Evolutionary conservation across 1,140 invertebrate species (phyloP).

Genomic region (Drosophila watanabei): DNA sequence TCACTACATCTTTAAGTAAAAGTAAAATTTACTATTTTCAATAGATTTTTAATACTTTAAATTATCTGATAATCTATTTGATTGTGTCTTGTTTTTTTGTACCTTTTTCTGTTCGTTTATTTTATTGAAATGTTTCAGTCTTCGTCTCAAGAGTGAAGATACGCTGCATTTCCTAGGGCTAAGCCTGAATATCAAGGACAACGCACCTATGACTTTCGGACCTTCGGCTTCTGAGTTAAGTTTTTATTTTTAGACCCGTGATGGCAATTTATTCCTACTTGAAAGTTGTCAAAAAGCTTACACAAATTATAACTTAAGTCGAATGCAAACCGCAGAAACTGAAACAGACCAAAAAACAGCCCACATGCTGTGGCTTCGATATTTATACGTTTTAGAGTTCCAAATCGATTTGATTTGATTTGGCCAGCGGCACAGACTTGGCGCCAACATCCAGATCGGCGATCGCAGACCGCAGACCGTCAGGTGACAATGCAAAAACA

Average conservation of each 20-base stretch:
- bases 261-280: conserved; percentile 61
- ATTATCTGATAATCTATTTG: background rate
- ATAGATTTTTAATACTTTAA: background rate
- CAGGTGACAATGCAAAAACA: conserved; percentile 69
- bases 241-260: conserved; percentile 71
- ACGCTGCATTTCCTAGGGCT: no score
- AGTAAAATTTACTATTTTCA: background rate
- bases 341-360: conserved; percentile 36
- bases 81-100: no score
- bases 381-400: conserved; percentile 56
- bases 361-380: conserved; percentile 57
- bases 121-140: background rate
- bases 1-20: no score
- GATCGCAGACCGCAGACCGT: conserved; percentile 9
- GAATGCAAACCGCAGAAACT: conserved; percentile 64
- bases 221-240: conserved; percentile 60
- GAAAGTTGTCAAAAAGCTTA: conserved; percentile 69
- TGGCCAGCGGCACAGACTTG: conserved; percentile 60
- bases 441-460: conserved; percentile 55
- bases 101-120: background rate
- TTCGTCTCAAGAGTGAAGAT: no score
- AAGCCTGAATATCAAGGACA: no score
- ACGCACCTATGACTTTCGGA: background rate
- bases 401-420: conserved; percentile 71
- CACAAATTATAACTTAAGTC: conserved; percentile 77